Conservation (phyloP, 1,140 invertebrate genomes). For the Papilio dardanus region DNA sequence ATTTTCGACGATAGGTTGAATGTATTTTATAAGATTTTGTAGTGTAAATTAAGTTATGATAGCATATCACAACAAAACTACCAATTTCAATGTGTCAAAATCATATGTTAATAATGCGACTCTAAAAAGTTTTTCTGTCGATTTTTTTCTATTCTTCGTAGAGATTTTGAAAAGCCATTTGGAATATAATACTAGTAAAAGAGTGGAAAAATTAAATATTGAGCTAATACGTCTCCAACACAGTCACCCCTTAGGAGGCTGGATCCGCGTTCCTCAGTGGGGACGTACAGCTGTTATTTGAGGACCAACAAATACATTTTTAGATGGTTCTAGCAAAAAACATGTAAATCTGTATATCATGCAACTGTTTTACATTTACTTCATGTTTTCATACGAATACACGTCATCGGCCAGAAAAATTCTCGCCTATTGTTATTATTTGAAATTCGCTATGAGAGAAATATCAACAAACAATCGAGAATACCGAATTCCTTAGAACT, state of each 20-base stretch:
- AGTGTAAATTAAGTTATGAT: not conserved
- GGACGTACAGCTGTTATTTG: no score
- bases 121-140: not conserved
- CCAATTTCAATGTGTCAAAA: not conserved
- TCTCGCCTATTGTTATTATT: conserved; percentile 8
- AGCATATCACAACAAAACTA: not conserved
- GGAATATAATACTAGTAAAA: not conserved
- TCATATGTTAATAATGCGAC: not conserved
- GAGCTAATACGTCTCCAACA: no score
- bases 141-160: no score
- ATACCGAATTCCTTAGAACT: conserved; percentile 21
- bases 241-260: no score
- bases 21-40: not conserved
- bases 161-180: not conserved
- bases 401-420: not conserved
- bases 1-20: not conserved
- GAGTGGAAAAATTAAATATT: not conserved
- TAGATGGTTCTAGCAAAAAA: not conserved
- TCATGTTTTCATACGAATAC: not conserved
- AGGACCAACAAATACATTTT: no score
- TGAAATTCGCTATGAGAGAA: conserved; percentile 18
- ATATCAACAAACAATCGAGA: conserved; percentile 20
- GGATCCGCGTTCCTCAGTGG: no score
- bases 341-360: not conserved
- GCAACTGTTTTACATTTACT: not conserved